A percentile compares a stretch with the other conserved stretches of the same genome.
These are phyloP conservation scores for Deilephila elpenor DNA, from an alignment of 2,888 invertebrate species.

Conservation along the genomic window DNA sequence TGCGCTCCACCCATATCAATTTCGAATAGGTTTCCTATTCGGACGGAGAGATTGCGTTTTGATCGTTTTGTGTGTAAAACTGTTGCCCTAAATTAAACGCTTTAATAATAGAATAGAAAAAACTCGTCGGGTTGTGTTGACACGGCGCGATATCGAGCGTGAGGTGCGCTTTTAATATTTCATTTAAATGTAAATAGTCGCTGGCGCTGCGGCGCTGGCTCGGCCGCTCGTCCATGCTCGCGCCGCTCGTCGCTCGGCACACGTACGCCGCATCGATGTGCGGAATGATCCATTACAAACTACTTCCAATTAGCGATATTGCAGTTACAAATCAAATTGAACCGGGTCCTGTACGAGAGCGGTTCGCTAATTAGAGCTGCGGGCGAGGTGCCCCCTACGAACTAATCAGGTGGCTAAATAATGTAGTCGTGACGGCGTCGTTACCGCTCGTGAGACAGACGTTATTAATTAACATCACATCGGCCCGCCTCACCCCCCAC, in stretches of 20 bases:
- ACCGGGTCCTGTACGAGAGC: constrained; percentile 64
- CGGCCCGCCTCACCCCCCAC: constrained; percentile 51
- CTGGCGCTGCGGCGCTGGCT: constrained; percentile 38
- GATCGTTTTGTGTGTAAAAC: constrained; percentile 82
- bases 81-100: constrained; percentile 83
- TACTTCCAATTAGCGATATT: constrained; percentile 78
- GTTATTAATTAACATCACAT: constrained; percentile 83
- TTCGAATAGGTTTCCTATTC: constrained; percentile 83
- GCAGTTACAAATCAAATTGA: constrained; percentile 80
- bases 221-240: no score
- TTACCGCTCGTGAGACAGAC: constrained; percentile 81
- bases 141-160: constrained; percentile 58
- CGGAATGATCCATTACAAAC: constrained; percentile 71
- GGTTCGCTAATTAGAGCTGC: constrained; percentile 78
- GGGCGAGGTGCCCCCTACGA: constrained; percentile 72
- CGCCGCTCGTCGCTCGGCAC: constrained; percentile 35
- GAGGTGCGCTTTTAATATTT: constrained; percentile 66
- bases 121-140: constrained; percentile 67
- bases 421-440: constrained; percentile 82
- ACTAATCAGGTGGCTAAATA: constrained; percentile 84
- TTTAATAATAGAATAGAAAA: constrained; percentile 83
- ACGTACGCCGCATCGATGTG: constrained; percentile 59
- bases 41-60: constrained; percentile 80
- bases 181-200: constrained; percentile 63
- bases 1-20: constrained; percentile 83